A percentile compares a stretch with the other conserved stretches of the same genome.
These are phyloP conservation scores for Ctenicera cuprea DNA, from an alignment of 2,888 invertebrate genomes.

Conservation along the genomic window DNA sequence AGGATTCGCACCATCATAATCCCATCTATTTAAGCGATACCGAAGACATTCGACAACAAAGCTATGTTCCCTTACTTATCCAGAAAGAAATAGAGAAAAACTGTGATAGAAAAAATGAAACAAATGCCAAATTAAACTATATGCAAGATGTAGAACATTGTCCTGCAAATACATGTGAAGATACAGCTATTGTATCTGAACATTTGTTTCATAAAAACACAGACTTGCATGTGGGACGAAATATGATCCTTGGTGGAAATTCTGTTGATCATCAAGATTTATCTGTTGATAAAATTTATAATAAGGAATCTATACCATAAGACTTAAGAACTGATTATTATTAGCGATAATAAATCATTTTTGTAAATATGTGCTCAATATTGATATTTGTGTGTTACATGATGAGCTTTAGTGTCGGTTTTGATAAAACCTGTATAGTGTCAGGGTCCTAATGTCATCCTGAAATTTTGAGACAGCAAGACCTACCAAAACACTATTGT, in stretches of 20 bases:
- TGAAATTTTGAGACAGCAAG: no score
- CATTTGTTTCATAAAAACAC: conserved; percentile 40
- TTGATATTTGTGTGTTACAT: conserved; percentile 10
- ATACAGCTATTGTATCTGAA: neutral
- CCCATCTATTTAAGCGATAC: conserved; percentile 52
- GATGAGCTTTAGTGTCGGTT: conserved; percentile 12
- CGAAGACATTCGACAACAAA: conserved; percentile 52
- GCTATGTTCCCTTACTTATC: conserved; percentile 56
- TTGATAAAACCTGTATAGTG: no score
- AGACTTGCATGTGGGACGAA: conserved; percentile 36
- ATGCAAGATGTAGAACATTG: conserved; percentile 41
- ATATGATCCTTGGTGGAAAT: conserved; percentile 34
- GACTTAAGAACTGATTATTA: conserved; percentile 13
- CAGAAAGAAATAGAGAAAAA: conserved; percentile 52
- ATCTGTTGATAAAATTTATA: conserved; percentile 34
- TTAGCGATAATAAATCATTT: neutral
- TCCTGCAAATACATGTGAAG: conserved; percentile 13
- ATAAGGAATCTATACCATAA: conserved; percentile 43
- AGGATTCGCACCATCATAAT: conserved; percentile 53
- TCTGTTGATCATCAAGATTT: conserved; percentile 18
- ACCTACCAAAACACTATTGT: no score
- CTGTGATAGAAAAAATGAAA: conserved; percentile 59
- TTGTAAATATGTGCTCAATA: conserved; percentile 13
- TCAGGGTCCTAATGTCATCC: no score
- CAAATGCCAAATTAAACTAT: conserved; percentile 57